Base-by-base conservation (phyloP, 2,113 vertebrate genomes). In the Collichthys lucidus region DNA sequence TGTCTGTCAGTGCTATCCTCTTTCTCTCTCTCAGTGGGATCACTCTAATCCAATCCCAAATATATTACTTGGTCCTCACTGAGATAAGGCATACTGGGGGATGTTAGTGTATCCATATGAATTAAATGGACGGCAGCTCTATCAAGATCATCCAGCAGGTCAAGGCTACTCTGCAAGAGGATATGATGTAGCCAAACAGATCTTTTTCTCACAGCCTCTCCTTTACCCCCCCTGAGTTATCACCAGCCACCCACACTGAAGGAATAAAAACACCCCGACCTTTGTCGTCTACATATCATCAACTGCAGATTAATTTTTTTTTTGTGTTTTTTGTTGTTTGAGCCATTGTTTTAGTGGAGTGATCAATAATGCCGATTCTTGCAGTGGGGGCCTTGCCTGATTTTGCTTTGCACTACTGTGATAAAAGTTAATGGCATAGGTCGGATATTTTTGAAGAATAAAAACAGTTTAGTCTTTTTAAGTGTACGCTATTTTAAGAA, bases 61-160 rank as follows among this genome's bases (percentile, higher is more conserved):
- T 90, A 86, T 92, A 91, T 92, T 60, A 89, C 84, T 83, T 70
- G 86, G 77, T 85, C 78, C 69, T 83, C 76, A 77, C 56, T 82
- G 86, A 88, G 90, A 91, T 91, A 92, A 92, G 85, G 77, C 46
- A 83, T 83, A 80, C 74, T 82, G 73, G 60, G 73, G 74, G 52
- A 86, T 86, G 84, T 85, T 80, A 44, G 82, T 77, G 80, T 89
- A 91, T 87, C 90, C 80, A 86, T 86, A 89, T 88, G 82, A 90
- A 92, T 91, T 90, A 91, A 94, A 88, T 87, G 76, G 88, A 86
- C 78, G 22, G 83, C 59, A 67, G 71, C 79, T 87, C 77, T 88
- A 90, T 93, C 90, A 85, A 86, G 84, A 92, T 93, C 92, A 79
- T 87, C 81, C 87, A 62, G 72, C 71, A 87, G 80, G 85, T 90